A percentile compares a stretch with the other conserved stretches of the same genome.
Conservation (phyloP, 2,888 invertebrate genomes). For the Tenthredo scrophulariae region DNA sequence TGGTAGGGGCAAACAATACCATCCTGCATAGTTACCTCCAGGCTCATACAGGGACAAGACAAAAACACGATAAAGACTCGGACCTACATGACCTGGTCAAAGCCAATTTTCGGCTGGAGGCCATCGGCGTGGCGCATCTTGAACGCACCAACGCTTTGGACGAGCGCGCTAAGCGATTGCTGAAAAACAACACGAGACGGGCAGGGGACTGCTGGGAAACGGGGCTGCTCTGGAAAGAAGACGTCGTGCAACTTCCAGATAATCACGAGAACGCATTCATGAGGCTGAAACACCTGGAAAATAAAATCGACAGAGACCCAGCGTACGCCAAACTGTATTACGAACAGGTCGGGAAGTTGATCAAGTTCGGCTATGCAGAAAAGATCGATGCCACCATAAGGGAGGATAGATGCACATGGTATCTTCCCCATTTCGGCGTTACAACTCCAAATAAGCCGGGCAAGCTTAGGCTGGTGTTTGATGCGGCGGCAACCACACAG, state of each 20-base stretch:
- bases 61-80: background rate
- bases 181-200: background rate
- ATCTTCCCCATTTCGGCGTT: constrained; percentile 59
- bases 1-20: too few species aligned
- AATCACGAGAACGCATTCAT: constrained; percentile 1
- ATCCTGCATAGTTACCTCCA: background rate
- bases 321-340: constrained; percentile 55
- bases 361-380: constrained; percentile 49
- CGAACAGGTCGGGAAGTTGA: constrained; percentile 52
- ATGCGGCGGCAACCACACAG: too few species aligned
- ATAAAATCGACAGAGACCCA: constrained; percentile 56
- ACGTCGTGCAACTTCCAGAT: background rate
- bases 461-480: too few species aligned
- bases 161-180: background rate
- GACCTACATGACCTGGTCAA: background rate
- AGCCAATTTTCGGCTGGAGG: background rate
- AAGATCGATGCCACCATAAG: background rate
- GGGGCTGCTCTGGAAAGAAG: constrained; percentile 44
- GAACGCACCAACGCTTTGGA: background rate
- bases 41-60: background rate
- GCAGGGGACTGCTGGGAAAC: constrained; percentile 34
- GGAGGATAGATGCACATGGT: constrained; percentile 56
- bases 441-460: too few species aligned
- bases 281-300: constrained; percentile 55
- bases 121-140: background rate